Percentiles rank a stretch among this genome's conserved stretches.
These are phyloP conservation scores for Sparidentex hasta DNA, from an alignment of 2,797 vertebrate species.

Conservation along the genomic window DNA sequence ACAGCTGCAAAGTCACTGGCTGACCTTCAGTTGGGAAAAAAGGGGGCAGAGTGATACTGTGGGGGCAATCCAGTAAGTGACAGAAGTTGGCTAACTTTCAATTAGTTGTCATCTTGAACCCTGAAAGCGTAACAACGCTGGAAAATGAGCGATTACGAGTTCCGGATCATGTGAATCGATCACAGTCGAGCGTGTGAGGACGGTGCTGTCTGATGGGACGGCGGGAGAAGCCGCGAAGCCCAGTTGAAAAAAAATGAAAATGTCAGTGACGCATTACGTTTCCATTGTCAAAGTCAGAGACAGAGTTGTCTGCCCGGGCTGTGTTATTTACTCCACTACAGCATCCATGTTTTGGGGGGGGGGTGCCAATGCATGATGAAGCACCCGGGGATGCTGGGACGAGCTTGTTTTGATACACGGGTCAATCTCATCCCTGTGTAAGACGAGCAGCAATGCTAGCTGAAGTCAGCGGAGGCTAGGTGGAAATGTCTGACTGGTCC, in stretches of 20 bases:
- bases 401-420: neutral
- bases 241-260: conserved; percentile 38
- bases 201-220: neutral
- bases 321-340: conserved; percentile 1
- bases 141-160: neutral
- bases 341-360: conserved; percentile 39
- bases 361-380: neutral
- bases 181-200: neutral
- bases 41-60: conserved; percentile 43
- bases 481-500: conserved; percentile 74
- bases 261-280: conserved; percentile 77
- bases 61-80: conserved; percentile 36
- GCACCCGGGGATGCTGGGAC: conserved; percentile 29
- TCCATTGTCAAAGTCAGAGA: conserved; percentile 47
- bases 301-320: conserved; percentile 37
- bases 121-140: neutral
- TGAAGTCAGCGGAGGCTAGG: conserved; percentile 44
- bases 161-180: conserved; percentile 5
- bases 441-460: conserved; percentile 57
- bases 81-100: conserved; percentile 79
- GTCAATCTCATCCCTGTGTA: conserved; percentile 12
- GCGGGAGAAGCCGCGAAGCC: conserved; percentile 3
- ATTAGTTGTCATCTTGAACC: conserved; percentile 44
- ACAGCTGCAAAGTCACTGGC: conserved; percentile 84
- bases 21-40: conserved; percentile 82